Base-by-base conservation (phyloP, 2,797 vertebrate genomes). In the Acrocephalus scirpaceus region DNA sequence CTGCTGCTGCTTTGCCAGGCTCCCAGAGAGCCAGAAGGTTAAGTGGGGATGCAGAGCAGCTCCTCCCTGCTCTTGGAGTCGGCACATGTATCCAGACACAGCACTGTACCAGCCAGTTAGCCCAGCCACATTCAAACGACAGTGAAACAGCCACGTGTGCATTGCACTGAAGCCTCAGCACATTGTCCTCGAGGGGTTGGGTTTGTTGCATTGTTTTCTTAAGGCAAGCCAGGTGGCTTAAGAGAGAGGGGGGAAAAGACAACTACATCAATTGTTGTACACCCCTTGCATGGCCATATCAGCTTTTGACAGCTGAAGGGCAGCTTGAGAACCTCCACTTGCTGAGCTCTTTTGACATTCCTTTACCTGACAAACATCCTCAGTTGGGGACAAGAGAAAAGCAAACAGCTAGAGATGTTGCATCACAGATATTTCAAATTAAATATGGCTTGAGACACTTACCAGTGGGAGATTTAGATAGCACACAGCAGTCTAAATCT, bases 101-200 rank as follows among this genome's bases (percentile, higher is more conserved):
- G 60, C 48, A 17, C 0, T 5, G 67, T 38, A 21, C 2, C 2
- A 29, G 48, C 38, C 44, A 38, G 44, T 27, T 14, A 57, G 36
- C 7, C 65, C 5, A 3, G 56, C 14, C 3, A 1, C 1, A 0
- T 20, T 19, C 8, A 5, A 25, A 40, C 34, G 61, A 19, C 2
- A 76, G 27, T 0, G 1, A 20, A 74, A 42, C 21, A 20, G 44
- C 56, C 18, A 4, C 10, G 1, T 16, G n/a, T 2, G 23, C 2
- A 0, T 36, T 16, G 20, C 1, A 2, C 40, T 12, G 16, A n/a
- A 36, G 32, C 30, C n/a, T 22, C 53, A 40, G 57, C 29, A 22
- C 3, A 2, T 2, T 5, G 5, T 27, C 64, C 61, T 51, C 45
- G 23, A 38, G 9, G 27, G 4, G 2, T 0, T 64, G 36, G 8